Evolutionary conservation across 2,888 invertebrate genomes (phyloP), one percentile per base, ranked within the genome.

Genomic region (Spodoptera exigua): DNA sequence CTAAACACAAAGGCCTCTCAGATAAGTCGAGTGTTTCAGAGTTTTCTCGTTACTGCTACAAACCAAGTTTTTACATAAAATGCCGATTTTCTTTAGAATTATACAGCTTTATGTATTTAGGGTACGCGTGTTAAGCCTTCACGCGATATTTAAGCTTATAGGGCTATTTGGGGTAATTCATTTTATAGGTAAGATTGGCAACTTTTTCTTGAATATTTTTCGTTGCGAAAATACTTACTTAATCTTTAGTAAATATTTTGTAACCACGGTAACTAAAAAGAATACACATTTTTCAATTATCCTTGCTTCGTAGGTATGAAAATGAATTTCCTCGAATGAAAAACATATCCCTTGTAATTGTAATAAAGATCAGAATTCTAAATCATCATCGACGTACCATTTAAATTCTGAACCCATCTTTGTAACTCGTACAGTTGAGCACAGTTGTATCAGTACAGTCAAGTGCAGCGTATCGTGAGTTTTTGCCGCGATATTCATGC

Each of bases 401-500:
- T 27, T 27, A 27, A 27, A 27, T 27, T 4, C 9, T 27, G 9
- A 18, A 27, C 27, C 27, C 27, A 27, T 9, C 27, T 46, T 34
- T 49, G 17, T 41, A 21, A 41, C n/a, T 21, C 5, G 11, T 43
- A 76, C 69, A 70, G 70, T 77, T 76, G 61, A 67, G 66, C 56
- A 71, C 71, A 60, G 46, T 70, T 66, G 63, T 52, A 27, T 7
- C 18, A n/a, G 61, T 35, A 70, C 53, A 64, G 61, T 70, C 67
- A 62, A 56, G 59, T 47, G 65, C 60, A 55, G 37, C 51, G 54
- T 58, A 57, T 40, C 70, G 55, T 64, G 47, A 68, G 76, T 85
- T 87, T 85, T 84, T 84, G 74, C 79, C 35, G 54, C 62, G 55
- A 70, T 80, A 78, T 76, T 78, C 74, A 79, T 81, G 79, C 61